Base-by-base conservation (phyloP, 2,113 vertebrate genomes). In the Planiliza haematocheilus region DNA sequence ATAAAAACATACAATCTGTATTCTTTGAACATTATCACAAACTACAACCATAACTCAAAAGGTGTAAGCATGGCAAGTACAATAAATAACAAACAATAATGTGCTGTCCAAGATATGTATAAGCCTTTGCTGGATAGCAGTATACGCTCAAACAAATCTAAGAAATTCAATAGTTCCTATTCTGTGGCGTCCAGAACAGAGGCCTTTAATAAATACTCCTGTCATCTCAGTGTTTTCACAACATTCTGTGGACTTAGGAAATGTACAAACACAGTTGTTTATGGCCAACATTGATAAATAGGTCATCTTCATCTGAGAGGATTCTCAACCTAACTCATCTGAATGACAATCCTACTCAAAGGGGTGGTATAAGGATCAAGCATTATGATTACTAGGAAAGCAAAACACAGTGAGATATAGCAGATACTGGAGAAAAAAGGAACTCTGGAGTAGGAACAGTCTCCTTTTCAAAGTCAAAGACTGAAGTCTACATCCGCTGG, bases 401-500 rank as follows among this genome's bases (percentile, higher is more conserved):
- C 72, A 30, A 30, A 30, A 30, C 24, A 30, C 24, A 30, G 5
- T 30, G 24, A 3, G 24, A 30, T 30, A 30, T 5, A 86, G 86
- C 53, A 70, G 58, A 77, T 70, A 66, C 36, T 60, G 50, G 58
- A 39, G 41, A 42, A 34, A 49, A 5, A 21, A 68, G 34, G 52
- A 77, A 60, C 37, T 61, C 49, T 53, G 43, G 79, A 30, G 34
- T 48, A 13, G 30, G 21, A 74, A 42, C 39, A 42, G 57, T 64
- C 30, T 50, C 30, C 16, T 64, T 61, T 74, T 61, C 2, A 56
- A n/a, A n/a, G 16, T 83, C 60, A 42, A 56, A 9, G 8, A 14
- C 55, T 51, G 48, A 21, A 4, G 20, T 67, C 89, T 94, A 99
- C 92, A 99, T 97, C 81, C 95, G 95, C 84, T 99, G 98, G 87